Conservation (phyloP, 2,113 vertebrate species). For the Hystrix brachyura region DNA sequence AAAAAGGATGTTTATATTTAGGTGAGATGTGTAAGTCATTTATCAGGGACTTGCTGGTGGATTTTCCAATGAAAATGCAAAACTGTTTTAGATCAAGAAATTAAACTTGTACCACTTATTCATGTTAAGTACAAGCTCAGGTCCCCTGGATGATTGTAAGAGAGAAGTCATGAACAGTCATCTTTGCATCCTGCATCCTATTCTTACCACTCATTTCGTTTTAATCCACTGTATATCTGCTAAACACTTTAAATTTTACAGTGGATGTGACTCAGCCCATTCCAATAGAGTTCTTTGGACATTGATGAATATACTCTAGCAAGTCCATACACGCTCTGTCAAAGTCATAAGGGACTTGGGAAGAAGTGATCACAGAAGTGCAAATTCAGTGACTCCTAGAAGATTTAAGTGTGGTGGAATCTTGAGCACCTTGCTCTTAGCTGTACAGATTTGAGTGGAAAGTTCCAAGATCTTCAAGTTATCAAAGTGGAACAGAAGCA, state of each 20-base stretch:
- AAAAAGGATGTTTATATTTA: neutral
- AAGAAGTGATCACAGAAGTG: neutral
- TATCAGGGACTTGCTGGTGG: neutral
- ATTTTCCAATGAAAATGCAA: neutral
- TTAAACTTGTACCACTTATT: conserved; percentile 11
- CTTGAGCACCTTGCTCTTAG: neutral
- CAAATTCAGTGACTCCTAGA: neutral
- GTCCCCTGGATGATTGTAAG: neutral
- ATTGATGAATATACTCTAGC: neutral
- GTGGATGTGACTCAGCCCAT: neutral
- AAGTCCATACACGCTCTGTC: neutral
- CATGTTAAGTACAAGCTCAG: neutral
- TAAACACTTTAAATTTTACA: neutral
- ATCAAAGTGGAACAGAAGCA: neutral
- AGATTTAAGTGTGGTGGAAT: neutral
- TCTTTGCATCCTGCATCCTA: neutral
- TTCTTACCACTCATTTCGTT: conserved; percentile 8
- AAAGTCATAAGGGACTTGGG: neutral
- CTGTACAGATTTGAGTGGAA: neutral
- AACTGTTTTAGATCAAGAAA: neutral
- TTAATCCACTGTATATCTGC: neutral
- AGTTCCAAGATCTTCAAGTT: neutral
- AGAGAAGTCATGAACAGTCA: neutral
- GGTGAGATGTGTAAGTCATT: neutral
- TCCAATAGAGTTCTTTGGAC: neutral